These are phyloP conservation scores for Mormoops blainvillei DNA, from an alignment of 2,113 vertebrate species.

Conservation along the genomic window DNA sequence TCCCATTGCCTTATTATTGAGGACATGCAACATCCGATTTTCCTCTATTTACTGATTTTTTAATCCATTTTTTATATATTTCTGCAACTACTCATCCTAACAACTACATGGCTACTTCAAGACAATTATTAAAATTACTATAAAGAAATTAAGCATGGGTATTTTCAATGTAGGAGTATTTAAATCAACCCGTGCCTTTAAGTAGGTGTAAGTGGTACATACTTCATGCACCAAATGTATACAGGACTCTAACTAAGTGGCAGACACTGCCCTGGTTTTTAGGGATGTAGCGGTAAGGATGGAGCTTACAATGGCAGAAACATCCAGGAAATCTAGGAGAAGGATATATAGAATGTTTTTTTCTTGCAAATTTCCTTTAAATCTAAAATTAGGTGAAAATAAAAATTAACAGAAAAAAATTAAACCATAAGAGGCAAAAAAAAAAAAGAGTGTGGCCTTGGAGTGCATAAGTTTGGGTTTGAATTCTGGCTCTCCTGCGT, in stretches of 20 bases:
- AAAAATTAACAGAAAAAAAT: neutral
- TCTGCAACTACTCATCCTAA: neutral
- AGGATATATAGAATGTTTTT: neutral
- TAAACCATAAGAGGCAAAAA: neutral
- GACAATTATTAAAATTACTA: neutral
- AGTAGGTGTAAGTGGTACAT: rapidly evolving
- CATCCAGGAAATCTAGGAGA: neutral
- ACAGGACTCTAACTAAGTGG: neutral
- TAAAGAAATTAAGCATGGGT: neutral
- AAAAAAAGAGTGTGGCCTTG: neutral
- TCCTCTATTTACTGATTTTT: neutral
- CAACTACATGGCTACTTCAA: neutral
- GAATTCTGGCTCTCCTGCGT: neutral
- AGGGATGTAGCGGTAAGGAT: neutral
- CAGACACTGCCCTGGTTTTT: neutral
- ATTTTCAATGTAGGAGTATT: neutral
- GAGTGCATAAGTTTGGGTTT: neutral
- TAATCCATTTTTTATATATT: neutral
- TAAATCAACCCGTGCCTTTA: neutral
- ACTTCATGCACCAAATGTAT: neutral
- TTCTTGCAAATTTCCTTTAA: neutral
- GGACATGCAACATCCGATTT: neutral
- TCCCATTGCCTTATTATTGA: neutral
- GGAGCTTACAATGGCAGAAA: neutral
- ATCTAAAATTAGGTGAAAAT: neutral